A percentile compares a stretch with the other conserved stretches of the same genome.
Conservation (phyloP, 2,888 invertebrate genomes). For the Acleris cristana region DNA sequence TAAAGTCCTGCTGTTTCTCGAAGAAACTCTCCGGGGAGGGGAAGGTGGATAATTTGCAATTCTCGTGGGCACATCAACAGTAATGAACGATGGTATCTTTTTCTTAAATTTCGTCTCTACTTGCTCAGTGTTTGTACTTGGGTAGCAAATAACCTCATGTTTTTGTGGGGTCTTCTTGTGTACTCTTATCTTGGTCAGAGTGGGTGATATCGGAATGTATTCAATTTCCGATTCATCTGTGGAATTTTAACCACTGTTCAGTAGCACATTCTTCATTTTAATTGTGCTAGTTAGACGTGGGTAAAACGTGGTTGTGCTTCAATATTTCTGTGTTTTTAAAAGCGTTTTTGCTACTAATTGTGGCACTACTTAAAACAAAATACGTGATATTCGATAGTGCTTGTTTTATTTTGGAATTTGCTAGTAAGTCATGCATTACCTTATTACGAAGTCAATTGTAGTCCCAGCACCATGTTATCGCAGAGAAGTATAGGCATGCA, state of each 20-base stretch:
- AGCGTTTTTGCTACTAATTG: slow-evolving; percentile 61
- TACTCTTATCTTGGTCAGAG: slow-evolving; percentile 90
- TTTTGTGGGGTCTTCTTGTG: slow-evolving; percentile 85
- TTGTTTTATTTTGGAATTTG: slow-evolving; percentile 80
- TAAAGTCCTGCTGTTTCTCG: slow-evolving; percentile 88
- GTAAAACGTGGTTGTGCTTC: slow-evolving; percentile 72
- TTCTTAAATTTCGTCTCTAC: slow-evolving; percentile 81
- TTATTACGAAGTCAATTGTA: slow-evolving; percentile 56
- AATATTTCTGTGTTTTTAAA: slow-evolving; percentile 61
- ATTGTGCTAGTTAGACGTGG: slow-evolving; percentile 65
- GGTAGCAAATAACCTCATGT: slow-evolving; percentile 86
- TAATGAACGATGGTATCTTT: slow-evolving; percentile 82
- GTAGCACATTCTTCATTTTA: slow-evolving; percentile 51
- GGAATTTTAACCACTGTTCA: slow-evolving; percentile 75
- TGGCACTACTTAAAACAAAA: slow-evolving; percentile 60
- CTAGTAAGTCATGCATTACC: slow-evolving; percentile 60
- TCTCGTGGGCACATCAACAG: slow-evolving; percentile 59
- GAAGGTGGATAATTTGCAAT: slow-evolving; percentile 84
- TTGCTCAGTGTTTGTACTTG: slow-evolving; percentile 72
- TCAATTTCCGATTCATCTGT: slow-evolving; percentile 91
- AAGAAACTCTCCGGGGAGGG: slow-evolving; percentile 90
- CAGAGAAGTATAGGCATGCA: slow-evolving; percentile 59
- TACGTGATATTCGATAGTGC: slow-evolving; percentile 53
- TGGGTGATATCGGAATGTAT: slow-evolving; percentile 92
- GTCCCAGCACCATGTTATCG: slow-evolving; percentile 73